Evolutionary conservation across 2,113 vertebrate species (phyloP).

Genomic region (Hypocryptadius cinnamomeus): DNA sequence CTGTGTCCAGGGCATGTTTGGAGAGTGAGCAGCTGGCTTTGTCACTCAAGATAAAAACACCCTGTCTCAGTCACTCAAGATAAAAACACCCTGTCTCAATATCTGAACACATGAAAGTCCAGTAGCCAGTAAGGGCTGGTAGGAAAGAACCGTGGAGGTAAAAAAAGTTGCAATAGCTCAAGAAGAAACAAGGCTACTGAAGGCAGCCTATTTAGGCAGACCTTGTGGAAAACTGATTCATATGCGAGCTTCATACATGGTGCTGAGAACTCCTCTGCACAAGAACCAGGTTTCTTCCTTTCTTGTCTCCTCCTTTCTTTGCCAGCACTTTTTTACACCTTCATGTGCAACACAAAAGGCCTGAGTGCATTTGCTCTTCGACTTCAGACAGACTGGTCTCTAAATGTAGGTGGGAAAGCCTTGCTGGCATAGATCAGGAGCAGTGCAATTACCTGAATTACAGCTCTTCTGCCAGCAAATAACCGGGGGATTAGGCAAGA

Average conservation of each 20-base stretch:
- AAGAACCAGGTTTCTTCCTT: neutral
- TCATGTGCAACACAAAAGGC: neutral
- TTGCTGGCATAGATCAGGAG: neutral
- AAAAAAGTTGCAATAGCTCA: neutral
- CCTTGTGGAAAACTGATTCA: neutral
- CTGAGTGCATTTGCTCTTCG: neutral
- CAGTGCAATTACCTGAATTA: neutral
- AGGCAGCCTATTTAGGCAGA: neutral
- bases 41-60: neutral
- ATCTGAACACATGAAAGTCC: neutral
- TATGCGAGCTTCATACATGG: neutral
- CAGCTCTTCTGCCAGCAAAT: neutral
- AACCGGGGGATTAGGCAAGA: neutral
- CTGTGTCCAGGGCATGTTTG: neutral
- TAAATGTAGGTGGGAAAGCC: neutral
- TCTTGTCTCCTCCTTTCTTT: neutral
- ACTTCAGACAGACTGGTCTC: neutral
- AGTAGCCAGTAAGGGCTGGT: neutral
- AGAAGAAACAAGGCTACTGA: neutral
- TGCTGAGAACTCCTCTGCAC: neutral
- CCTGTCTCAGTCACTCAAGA: neutral
- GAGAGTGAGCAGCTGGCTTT: neutral
- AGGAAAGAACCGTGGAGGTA: neutral
- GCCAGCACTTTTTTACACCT: neutral
- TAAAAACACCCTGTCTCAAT: neutral